Evolutionary conservation across 2,888 invertebrate genomes (phyloP), one percentile per base, ranked within the genome.

Genomic region (Buathra laborator): DNA sequence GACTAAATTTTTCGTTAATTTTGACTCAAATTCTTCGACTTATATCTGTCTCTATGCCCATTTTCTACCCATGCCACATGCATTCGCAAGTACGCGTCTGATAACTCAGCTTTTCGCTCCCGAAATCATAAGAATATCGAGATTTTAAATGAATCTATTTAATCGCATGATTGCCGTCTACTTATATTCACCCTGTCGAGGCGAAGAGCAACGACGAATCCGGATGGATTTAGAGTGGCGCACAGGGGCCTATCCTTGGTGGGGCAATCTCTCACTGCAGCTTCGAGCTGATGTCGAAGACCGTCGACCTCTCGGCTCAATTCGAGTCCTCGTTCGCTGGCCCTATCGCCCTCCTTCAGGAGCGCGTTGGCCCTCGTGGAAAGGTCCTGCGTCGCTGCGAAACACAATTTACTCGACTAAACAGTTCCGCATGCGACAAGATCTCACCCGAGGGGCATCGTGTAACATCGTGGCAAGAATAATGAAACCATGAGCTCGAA

Each of bases 221-320:
- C 96, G 86, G 96, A 94, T 75, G 96, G 95, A 91, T 97, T 96
- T 87, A 97, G 94, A 14, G 97, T 97, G 87, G 97, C 97, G 92
- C 97, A 97, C 0, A 97, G 95, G 62, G 96, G 95, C 43, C 96
- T 95, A 94, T 97, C 97, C 89, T 96, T 95, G 70, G 95, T 94
- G 70, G 95, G 94, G 92, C 97, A 97, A 89, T 96, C 96, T 88
- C 96, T 96, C 91, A 95, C 95, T 56, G 95, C 92, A 67, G 94
- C 94, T 80, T 96, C 95, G 74, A 97, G 93, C 87, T 96, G 96
- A 19, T 95, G 94, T 3, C 95, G 94, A 86, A 96, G 94, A 87
- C 96, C 96, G 70, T 94, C 94, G 71, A 96, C 95, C 86, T 95
- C 95, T 84, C 95, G 95, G 86, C 95, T 95, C 68, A 96, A 94